Evolutionary conservation across 2,113 vertebrate species (phyloP).

Genomic region (Ivindomyrus marchei): DNA sequence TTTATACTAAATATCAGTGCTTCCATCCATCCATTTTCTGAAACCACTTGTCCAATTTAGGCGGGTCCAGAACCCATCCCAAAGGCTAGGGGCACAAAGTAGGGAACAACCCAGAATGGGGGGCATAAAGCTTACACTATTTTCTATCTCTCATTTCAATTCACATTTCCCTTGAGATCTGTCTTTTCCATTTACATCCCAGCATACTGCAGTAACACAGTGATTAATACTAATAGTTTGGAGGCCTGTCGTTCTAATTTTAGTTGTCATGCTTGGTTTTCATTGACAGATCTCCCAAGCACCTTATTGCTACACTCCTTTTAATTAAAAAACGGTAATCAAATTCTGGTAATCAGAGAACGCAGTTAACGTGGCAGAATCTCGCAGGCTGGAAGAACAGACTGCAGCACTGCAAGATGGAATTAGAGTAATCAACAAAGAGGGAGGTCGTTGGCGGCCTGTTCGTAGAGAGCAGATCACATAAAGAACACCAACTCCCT

Average conservation of each 20-base stretch:
- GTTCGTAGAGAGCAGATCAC: neutral
- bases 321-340: neutral
- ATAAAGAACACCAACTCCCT: neutral
- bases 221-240: neutral
- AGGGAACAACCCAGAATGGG: too few species aligned
- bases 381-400: neutral
- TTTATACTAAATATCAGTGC: neutral
- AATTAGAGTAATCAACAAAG: neutral
- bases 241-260: neutral
- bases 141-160: neutral
- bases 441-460: neutral
- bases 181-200: neutral
- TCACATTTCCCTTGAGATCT: neutral
- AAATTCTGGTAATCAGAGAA: neutral
- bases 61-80: too few species aligned
- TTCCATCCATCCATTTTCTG: too few species aligned
- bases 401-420: neutral
- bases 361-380: neutral
- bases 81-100: too few species aligned
- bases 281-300: constrained; percentile 3
- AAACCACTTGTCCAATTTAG: too few species aligned
- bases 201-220: constrained; percentile 1
- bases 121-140: neutral
- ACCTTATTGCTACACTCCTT: neutral
- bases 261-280: neutral